Evolutionary conservation across 1,140 invertebrate species (phyloP).

Genomic region (Drosophila sucinea): DNA sequence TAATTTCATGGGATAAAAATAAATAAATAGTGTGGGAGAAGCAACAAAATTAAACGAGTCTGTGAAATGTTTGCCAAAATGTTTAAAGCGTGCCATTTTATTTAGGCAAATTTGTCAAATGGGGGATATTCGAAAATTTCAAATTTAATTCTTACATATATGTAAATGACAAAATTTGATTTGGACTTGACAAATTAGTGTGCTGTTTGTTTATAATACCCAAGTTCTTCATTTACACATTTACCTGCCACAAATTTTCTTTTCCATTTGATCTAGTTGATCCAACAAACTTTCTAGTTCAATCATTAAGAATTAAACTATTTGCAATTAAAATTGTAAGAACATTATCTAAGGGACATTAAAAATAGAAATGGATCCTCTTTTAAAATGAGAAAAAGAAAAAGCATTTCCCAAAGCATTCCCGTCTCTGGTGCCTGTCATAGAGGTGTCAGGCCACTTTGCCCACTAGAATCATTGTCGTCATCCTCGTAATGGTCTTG

Average conservation of each 20-base stretch:
- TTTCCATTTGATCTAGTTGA: too few relatives aligned
- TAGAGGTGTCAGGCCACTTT: neutral
- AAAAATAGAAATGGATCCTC: neutral
- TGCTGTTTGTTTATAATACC: too few relatives aligned
- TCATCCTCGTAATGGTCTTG: neutral
- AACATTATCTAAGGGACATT: neutral
- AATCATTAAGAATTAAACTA: too few relatives aligned
- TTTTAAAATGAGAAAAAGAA: neutral
- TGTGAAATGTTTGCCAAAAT: conserved; percentile 5
- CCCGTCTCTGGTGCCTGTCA: neutral
- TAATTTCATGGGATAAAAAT: neutral
- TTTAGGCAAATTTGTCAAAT: neutral
- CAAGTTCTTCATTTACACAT: too few relatives aligned
- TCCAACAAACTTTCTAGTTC: too few relatives aligned
- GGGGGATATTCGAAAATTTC: neutral
- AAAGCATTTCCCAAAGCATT: neutral
- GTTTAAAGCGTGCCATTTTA: conserved; percentile 1
- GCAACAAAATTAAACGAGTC: neutral
- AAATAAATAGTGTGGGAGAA: neutral
- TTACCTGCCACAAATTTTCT: too few relatives aligned
- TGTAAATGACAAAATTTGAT: too few relatives aligned
- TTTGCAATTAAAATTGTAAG: neutral
- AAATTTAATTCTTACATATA: too few relatives aligned
- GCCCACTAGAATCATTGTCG: neutral
- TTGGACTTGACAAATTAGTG: too few relatives aligned